A percentile compares a stretch with the other conserved stretches of the same genome.
phyloP scores from a whole-genome alignment of 1,140 invertebrate species.

The Drosophila nigromelanica region DNA sequence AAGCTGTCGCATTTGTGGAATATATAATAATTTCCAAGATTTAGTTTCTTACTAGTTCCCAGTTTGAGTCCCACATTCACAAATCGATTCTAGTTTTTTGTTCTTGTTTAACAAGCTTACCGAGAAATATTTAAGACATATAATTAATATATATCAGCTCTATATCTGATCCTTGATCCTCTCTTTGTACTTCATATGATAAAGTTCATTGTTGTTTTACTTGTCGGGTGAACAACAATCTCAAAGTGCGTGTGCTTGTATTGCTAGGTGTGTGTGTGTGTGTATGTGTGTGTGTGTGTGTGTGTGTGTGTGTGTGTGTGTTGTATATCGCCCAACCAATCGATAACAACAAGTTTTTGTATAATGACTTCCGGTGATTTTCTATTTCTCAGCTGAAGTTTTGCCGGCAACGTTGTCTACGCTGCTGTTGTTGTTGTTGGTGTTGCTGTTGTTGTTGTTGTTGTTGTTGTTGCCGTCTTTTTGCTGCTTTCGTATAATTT shows the following conservation, averaged over 20 bases:
- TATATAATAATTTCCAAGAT: too few relatives aligned
- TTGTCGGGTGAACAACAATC: slow-evolving; percentile 36
- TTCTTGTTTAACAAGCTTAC: too few relatives aligned
- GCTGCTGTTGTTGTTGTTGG: slow-evolving; percentile 32
- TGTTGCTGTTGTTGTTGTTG: slow-evolving; percentile 44
- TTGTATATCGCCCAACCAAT: slow-evolving; percentile 75
- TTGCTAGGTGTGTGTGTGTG: slow-evolving; percentile 23
- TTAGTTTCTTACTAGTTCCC: too few relatives aligned
- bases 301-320: slow-evolving; percentile 40
- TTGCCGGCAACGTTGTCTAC: slow-evolving; percentile 59
- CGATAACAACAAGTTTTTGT: slow-evolving; percentile 82
- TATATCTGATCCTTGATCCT: too few relatives aligned
- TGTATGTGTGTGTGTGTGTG: slow-evolving; percentile 49
- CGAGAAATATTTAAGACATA: too few relatives aligned
- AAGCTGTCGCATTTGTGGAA: too few relatives aligned
- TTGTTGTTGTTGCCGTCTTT: slow-evolving; percentile 53
- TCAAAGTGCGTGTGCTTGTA: slow-evolving; percentile 15
- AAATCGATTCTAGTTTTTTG: too few relatives aligned
- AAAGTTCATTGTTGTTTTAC: slow-evolving; percentile 1
- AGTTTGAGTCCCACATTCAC: too few relatives aligned
- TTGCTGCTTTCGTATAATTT: slow-evolving; percentile 73
- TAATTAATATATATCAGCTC: neutral
- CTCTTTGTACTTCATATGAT: neutral
- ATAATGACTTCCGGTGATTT: slow-evolving; percentile 82
- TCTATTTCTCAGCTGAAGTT: slow-evolving; percentile 79